Base-by-base conservation (phyloP, 2,888 invertebrate genomes). In the Catocala fraxini region DNA sequence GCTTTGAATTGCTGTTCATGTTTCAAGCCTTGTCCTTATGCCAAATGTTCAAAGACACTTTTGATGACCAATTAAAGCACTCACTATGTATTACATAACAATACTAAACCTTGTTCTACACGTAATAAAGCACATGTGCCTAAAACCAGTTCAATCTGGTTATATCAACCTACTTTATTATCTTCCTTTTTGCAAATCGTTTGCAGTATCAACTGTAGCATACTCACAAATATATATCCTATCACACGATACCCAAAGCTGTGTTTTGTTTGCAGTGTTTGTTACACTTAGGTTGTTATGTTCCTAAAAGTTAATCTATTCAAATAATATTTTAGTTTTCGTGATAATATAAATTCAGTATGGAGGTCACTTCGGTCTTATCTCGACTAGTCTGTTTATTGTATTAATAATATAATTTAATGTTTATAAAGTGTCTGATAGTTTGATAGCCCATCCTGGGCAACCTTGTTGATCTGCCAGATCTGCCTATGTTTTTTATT, bases 181-280 rank as follows among this genome's bases (percentile, higher is more conserved):
- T 91, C 90, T 83, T 87, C 85, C 84, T 89, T 90, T 89, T 89
- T 87, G 91, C 90, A 88, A 89, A 90, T 87, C 84, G 85, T 76
- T 80, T 75, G 65, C 75, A 77, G 76, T 81, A 84, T 81, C 70
- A 68, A 67, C 66, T 65, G 52, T 57, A 35, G 5, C 5, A 9
- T 9, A 2, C 62, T 67, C 9, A 12, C 34, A 10, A 80, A 69
- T 71, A 41, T 52, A 46, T 7, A 66, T 71, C 68, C 57, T 81
- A 75, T 57, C 0, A 0, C 0, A 0, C 0, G 0, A 1, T 0
- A 0, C 0, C 10, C 68, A 81, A 51, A 63, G 81, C 70, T 35
- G 7, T 12, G 15, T 70, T 76, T 81, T 3, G 41, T 10, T 52
- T 67, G 68, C 0, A 0, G 0, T 5, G 1, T 34, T 0, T 3